phyloP scores from a whole-genome alignment of 2,888 invertebrate genomes.

The Ryuthela nishihirai region DNA sequence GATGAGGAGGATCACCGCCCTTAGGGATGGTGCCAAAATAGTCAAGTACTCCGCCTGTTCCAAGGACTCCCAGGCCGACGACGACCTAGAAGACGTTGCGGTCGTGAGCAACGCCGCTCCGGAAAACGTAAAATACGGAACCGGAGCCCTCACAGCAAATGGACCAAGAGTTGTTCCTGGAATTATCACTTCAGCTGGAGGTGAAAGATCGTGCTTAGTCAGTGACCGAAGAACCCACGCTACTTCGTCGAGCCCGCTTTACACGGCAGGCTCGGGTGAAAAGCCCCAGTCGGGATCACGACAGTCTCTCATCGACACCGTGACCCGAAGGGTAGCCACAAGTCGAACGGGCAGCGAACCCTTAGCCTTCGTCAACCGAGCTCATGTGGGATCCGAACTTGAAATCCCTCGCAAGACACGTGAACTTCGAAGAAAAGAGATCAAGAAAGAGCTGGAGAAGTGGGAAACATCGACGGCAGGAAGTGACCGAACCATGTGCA shows the following conservation, averaged over 20 bases:
- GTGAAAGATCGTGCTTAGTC: conserved; percentile 38
- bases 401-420: conserved; percentile 64
- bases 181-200: conserved; percentile 41
- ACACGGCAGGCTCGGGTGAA: conserved; percentile 39
- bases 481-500: conserved; percentile 64
- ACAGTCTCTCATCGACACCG: conserved; percentile 65
- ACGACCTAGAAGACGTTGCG: conserved; percentile 56
- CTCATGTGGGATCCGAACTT: conserved; percentile 65
- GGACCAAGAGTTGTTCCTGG: conserved; percentile 61
- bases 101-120: conserved; percentile 60
- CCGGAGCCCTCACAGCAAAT: conserved; percentile 56
- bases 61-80: conserved; percentile 45
- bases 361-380: conserved; percentile 64
- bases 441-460: conserved; percentile 50
- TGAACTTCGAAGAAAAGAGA: conserved; percentile 51
- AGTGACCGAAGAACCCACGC: conserved; percentile 8
- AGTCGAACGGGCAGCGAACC: conserved; percentile 58
- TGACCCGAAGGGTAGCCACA: conserved; percentile 65
- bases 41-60: conserved; percentile 52
- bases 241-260: neutral
- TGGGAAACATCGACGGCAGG: conserved; percentile 50
- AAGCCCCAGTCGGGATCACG: conserved; percentile 57
- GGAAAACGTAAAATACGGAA: conserved; percentile 59
- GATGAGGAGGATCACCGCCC: conserved; percentile 32
- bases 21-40: conserved; percentile 41